Conservation (phyloP, 2,888 invertebrate genomes). For the Caenorhabditis doughertyi region DNA sequence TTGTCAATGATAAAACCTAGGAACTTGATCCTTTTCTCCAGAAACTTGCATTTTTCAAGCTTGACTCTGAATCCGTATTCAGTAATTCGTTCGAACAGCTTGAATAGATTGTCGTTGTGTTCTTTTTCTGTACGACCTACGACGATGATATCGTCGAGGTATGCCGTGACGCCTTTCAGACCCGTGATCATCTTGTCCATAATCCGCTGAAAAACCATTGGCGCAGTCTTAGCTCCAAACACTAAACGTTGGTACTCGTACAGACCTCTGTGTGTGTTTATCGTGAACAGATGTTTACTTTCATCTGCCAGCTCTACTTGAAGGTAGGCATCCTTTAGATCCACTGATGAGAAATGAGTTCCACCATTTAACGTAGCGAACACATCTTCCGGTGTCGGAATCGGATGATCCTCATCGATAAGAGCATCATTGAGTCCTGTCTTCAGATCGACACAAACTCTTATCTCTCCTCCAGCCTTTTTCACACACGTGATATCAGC, state of each 20-base stretch:
- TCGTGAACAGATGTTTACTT: too few species aligned
- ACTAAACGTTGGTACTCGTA: too few species aligned
- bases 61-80: slow-evolving; percentile 47
- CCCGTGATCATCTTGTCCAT: too few species aligned
- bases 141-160: slow-evolving; percentile 69
- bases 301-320: too few species aligned
- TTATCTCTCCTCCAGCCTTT: slow-evolving; percentile 50
- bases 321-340: too few species aligned
- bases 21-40: slow-evolving; percentile 35
- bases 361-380: slow-evolving; percentile 57
- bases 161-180: too few species aligned
- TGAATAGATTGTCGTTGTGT: slow-evolving; percentile 41
- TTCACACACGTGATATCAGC: slow-evolving; percentile 35
- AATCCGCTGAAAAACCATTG: too few species aligned
- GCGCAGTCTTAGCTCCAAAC: too few species aligned
- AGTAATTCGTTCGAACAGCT: slow-evolving; percentile 37
- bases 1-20: slow-evolving; percentile 50
- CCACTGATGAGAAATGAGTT: slow-evolving; percentile 61
- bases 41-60: slow-evolving; percentile 51
- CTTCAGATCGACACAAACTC: slow-evolving; percentile 66
- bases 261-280: too few species aligned
- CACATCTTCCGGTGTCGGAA: slow-evolving; percentile 69
- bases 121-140: slow-evolving; percentile 30
- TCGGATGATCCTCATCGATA: slow-evolving; percentile 67
- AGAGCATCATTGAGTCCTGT: slow-evolving; percentile 65